These are phyloP conservation scores for Periplaneta americana DNA, from an alignment of 1,140 invertebrate species.

Conservation along the genomic window DNA sequence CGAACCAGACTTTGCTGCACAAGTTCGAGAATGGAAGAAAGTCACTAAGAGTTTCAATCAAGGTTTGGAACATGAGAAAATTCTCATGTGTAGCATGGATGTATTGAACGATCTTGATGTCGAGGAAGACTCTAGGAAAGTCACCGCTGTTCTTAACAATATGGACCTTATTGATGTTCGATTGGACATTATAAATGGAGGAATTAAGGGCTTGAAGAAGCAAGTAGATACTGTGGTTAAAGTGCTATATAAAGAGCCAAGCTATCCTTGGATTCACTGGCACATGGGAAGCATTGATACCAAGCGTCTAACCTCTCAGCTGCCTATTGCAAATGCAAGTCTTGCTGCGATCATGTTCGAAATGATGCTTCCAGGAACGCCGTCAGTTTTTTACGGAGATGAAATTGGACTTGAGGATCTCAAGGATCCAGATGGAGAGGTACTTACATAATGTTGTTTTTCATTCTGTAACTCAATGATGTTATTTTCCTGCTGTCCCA, in stretches of 20 bases:
- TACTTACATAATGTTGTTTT: conserved; percentile 16
- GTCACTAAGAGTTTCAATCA: conserved; percentile 10
- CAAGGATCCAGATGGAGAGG: conserved; percentile 25
- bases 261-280: conserved; percentile 73
- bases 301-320: conserved; percentile 47
- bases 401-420: conserved; percentile 59
- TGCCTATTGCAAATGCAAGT: conserved; percentile 50
- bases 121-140: conserved; percentile 28
- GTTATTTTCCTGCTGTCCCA: too few species aligned
- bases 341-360: conserved; percentile 56
- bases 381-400: conserved; percentile 77
- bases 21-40: conserved; percentile 58
- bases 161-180: conserved; percentile 67
- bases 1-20: conserved; percentile 39
- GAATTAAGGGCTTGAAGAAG: conserved; percentile 45
- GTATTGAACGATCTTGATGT: conserved; percentile 42
- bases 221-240: conserved; percentile 50
- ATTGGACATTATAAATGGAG: conserved; percentile 48
- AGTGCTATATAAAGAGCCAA: conserved; percentile 49
- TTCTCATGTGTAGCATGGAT: conserved; percentile 59
- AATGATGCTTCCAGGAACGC: conserved; percentile 71
- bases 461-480: too few species aligned
- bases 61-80: conserved; percentile 41
- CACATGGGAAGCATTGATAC: conserved; percentile 56
- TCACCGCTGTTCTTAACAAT: conserved; percentile 48